phyloP scores from a whole-genome alignment of 2,113 vertebrate species.

The Carollia perspicillata region DNA sequence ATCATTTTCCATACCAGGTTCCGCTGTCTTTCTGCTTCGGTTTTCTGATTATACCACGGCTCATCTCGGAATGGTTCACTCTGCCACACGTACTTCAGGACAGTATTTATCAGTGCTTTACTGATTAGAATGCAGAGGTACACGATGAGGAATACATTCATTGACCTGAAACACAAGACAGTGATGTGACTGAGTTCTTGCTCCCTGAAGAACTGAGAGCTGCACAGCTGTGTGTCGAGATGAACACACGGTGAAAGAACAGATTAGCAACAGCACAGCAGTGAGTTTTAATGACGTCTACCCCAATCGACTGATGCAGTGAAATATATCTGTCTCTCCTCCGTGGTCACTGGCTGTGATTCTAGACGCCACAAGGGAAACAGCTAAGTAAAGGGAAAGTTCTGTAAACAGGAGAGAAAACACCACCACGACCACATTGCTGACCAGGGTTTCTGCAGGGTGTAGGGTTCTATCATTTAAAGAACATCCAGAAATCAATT shows the following conservation, averaged over 20 bases:
- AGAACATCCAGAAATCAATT: neutral
- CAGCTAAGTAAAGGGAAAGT: neutral
- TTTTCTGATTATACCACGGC: slow-evolving; percentile 95
- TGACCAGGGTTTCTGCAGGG: neutral
- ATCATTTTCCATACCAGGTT: slow-evolving; percentile 84
- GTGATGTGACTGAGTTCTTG: rapidly evolving
- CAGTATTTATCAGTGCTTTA: slow-evolving; percentile 94
- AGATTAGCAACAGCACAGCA: rapidly evolving
- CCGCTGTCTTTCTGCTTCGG: slow-evolving; percentile 88
- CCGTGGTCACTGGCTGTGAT: rapidly evolving
- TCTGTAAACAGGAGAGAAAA: neutral
- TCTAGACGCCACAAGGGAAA: neutral
- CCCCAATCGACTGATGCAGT: rapidly evolving
- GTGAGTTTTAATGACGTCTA: neutral
- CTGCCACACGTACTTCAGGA: slow-evolving; percentile 95
- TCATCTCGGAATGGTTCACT: slow-evolving; percentile 90
- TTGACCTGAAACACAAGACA: slow-evolving; percentile 85
- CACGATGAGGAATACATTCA: slow-evolving; percentile 96
- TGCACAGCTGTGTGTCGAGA: rapidly evolving
- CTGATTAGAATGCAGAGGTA: slow-evolving; percentile 97
- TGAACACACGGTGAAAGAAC: rapidly evolving
- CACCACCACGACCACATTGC: rapidly evolving
- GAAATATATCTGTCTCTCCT: rapidly evolving
- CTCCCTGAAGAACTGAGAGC: rapidly evolving
- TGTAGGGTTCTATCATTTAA: neutral